Base-by-base conservation (phyloP, 2,888 invertebrate genomes). In the Tortricodes alternella region DNA sequence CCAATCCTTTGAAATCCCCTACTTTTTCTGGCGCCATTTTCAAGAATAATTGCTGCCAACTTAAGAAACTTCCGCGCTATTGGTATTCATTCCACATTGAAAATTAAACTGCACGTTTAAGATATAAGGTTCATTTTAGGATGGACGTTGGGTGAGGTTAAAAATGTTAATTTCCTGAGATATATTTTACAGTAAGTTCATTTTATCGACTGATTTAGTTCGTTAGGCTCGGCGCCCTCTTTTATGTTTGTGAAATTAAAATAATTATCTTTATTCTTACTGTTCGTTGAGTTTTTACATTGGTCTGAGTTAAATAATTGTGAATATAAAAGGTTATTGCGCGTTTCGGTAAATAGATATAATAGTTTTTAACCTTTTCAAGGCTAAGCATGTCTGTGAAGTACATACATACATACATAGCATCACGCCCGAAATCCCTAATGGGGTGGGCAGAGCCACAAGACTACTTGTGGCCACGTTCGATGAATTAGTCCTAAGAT, bases 1-100 rank as follows among this genome's bases (percentile, higher is more conserved):
- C 78, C 85, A 85, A 88, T 87, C 87, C 87, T 84, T 83, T 81
- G 77, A 81, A 83, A 84, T 81, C 86, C 87, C 85, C 83, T 77
- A 84, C 77, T 87, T 89, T 89, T 89, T 89, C 85, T 88, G 73
- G 74, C 81, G 79, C 83, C 85, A 83, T 85, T 85, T 83, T 80
- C 75, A 78, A 84, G 85, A 89, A 88, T 85, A 84, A 88, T 88
- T 86, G 82, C 83, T 72, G 65, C 77, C 68, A 77, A 82, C 74
- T 85, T 84, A 79, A 80, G 80, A 80, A 85, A 82, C 66, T 79
- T 71, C 61, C 62, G 59, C 59, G 53, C 29, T 55, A 65, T 64
- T 59, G 60, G 59, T 46, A 37, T 49, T 16, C 58, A 29, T 62
- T 51, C 21, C 18, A 32, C 48, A 38, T 18, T 19, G 56, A 6